phyloP scores from a whole-genome alignment of 2,888 invertebrate genomes.

The Ditylenchus weischeri region DNA sequence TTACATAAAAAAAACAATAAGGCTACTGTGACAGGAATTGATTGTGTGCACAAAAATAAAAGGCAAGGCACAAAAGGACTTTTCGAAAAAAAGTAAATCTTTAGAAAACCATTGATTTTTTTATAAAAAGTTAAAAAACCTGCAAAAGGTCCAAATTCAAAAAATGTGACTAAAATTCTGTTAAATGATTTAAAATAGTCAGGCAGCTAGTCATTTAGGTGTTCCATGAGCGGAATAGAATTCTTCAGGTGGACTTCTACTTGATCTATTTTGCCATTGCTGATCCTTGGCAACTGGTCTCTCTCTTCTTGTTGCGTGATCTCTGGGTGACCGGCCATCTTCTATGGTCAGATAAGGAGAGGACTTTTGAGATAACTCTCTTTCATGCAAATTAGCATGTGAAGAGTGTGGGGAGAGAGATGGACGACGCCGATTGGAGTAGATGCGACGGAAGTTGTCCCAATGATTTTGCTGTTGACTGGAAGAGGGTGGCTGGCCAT shows the following conservation, averaged over 20 bases:
- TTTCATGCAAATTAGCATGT: background rate
- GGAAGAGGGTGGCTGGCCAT: background rate
- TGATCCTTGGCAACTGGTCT: too few relatives aligned
- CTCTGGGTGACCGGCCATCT: background rate
- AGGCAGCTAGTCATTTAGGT: background rate
- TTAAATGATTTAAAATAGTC: too few relatives aligned
- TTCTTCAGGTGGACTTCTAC: background rate
- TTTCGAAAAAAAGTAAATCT: too few relatives aligned
- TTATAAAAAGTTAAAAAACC: too few relatives aligned
- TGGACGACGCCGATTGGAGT: constrained; percentile 13
- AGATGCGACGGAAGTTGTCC: constrained; percentile 17
- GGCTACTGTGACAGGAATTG: too few relatives aligned
- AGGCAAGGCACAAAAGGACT: too few relatives aligned
- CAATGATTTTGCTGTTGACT: background rate
- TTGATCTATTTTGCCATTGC: background rate
- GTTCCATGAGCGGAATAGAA: constrained; percentile 10
- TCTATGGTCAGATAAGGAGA: background rate
- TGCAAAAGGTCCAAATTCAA: too few relatives aligned
- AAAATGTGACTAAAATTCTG: too few relatives aligned
- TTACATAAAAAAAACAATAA: too few relatives aligned
- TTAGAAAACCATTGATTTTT: too few relatives aligned
- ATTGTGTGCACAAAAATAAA: too few relatives aligned
- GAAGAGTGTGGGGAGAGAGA: constrained; percentile 22
- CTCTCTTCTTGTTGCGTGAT: too few relatives aligned
- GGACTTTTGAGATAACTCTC: background rate